Percentiles rank a stretch among this genome's conserved stretches.
Evolutionary conservation across 2,888 invertebrate species (phyloP).

Genomic region (Cheilosia vulpina): DNA sequence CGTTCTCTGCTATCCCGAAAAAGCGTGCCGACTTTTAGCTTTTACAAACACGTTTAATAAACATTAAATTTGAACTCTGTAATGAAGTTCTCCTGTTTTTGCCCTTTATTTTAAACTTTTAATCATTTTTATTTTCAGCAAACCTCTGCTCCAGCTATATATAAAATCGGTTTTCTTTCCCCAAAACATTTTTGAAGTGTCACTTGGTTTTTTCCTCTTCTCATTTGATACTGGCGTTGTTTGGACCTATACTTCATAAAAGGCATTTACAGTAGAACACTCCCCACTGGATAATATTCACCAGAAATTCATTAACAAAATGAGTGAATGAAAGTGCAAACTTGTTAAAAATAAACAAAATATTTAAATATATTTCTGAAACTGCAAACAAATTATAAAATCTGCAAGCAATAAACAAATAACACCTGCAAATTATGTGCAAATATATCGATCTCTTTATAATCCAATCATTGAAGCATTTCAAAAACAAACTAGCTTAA

Average conservation of each 20-base stretch:
- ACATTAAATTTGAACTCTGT: no score
- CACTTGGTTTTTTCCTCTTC: no score
- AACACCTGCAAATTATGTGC: constrained; percentile 48
- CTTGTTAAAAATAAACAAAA: constrained; percentile 47
- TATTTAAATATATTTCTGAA: constrained; percentile 1
- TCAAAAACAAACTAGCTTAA: constrained; percentile 19
- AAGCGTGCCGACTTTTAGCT: no score
- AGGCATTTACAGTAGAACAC: constrained; percentile 27
- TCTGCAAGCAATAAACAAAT: constrained; percentile 59
- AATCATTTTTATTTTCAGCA: no score
- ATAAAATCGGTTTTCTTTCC: no score
- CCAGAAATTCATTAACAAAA: constrained; percentile 3
- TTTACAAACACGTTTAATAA: no score
- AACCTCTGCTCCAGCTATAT: no score
- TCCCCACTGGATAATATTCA: not conserved
- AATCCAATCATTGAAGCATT: constrained; percentile 53
- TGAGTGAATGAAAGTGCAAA: constrained; percentile 71
- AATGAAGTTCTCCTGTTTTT: no score
- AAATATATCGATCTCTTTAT: constrained; percentile 4
- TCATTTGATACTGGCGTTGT: no score
- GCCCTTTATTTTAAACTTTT: no score
- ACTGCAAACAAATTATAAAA: constrained; percentile 53
- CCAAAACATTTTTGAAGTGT: no score
- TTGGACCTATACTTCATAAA: not conserved
- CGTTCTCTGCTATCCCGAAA: no score